Evolutionary conservation across 2,797 vertebrate species (phyloP).

Genomic region (Bradypus variegatus): DNA sequence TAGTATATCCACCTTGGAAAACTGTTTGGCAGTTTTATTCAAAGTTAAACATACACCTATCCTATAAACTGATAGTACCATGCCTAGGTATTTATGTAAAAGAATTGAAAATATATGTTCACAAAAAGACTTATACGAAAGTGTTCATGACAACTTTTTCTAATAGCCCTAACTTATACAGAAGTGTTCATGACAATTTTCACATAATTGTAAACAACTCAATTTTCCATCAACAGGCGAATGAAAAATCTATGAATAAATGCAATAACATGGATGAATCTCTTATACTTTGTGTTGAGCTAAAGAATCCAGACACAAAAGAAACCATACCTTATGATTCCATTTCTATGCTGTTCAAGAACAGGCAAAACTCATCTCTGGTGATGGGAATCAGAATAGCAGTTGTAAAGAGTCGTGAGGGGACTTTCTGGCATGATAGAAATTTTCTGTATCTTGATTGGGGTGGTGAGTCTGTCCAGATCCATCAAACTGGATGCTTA

Average conservation of each 20-base stretch:
- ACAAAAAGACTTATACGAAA: neutral
- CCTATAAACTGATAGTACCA: neutral
- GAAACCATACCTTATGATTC: neutral
- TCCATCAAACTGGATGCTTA: neutral
- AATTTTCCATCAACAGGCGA: conserved; percentile 7
- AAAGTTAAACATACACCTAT: neutral
- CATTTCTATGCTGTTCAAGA: neutral
- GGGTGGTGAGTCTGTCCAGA: neutral
- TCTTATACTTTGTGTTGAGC: neutral
- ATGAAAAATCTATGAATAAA: neutral
- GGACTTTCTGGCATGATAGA: neutral
- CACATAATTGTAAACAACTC: conserved; percentile 8
- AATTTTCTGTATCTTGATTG: neutral
- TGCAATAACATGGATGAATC: neutral
- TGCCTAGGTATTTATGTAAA: conserved; percentile 22
- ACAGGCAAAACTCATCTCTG: neutral
- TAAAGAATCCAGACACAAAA: neutral
- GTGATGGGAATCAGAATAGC: neutral
- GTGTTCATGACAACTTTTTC: conserved; percentile 3
- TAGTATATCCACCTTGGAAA: conserved; percentile 14
- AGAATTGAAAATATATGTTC: neutral
- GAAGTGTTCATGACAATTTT: neutral
- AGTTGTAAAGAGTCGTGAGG: neutral
- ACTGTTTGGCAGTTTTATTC: neutral
- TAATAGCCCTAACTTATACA: neutral